A percentile compares a stretch with the other conserved stretches of the same genome.
These are phyloP conservation scores for Daphoenositta chrysoptera DNA, from an alignment of 2,113 vertebrate species.

Conservation along the genomic window DNA sequence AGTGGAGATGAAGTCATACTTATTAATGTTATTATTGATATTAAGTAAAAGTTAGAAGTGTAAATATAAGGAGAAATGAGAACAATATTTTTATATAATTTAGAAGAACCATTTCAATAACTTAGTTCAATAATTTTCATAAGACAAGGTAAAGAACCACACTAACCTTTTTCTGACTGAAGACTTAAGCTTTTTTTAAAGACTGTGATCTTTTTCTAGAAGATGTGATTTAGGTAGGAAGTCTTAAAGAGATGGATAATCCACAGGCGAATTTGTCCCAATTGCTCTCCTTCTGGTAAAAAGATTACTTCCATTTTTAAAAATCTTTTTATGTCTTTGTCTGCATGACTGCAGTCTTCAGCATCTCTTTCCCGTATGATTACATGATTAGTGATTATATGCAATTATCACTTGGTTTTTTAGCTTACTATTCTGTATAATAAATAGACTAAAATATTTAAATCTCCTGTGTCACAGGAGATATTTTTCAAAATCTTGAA, in stretches of 20 bases:
- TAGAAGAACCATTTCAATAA: not conserved
- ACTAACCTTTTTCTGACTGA: not conserved
- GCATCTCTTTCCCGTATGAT: not conserved
- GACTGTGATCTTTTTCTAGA: not conserved
- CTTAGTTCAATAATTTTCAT: not conserved
- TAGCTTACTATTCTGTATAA: not conserved
- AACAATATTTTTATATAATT: not conserved
- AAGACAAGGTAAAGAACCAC: not conserved
- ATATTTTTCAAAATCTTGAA: not conserved
- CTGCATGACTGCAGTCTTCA: not conserved
- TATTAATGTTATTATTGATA: not conserved
- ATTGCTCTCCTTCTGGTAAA: not conserved
- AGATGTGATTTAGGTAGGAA: not conserved
- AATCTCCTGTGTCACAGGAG: not conserved
- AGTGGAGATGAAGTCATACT: not conserved
- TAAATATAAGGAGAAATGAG: not conserved
- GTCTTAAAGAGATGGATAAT: not conserved
- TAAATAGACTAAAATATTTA: not conserved
- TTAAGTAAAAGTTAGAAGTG: not conserved
- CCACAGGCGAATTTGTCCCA: not conserved
- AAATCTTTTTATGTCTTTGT: not conserved
- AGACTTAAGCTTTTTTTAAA: not conserved
- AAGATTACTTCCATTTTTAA: not conserved
- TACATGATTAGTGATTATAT: not conserved
- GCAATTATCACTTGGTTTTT: not conserved